phyloP scores from a whole-genome alignment of 2,797 vertebrate genomes.

The Xyrichtys novacula region DNA sequence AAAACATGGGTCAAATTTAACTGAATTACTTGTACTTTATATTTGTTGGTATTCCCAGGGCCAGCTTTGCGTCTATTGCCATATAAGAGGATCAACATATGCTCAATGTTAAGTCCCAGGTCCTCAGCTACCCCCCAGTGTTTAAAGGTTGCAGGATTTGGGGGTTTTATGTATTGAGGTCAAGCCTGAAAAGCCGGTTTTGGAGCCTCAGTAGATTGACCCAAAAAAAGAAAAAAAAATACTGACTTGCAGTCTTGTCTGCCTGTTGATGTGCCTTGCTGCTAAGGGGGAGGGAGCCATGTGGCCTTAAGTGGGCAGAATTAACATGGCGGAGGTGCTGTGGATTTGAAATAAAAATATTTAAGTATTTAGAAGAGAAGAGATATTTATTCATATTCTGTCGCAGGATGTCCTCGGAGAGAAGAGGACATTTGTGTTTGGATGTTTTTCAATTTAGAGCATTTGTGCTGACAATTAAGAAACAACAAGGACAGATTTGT shows the following conservation, averaged over 20 bases:
- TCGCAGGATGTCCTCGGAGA: background rate
- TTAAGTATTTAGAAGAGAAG: slow-evolving; percentile 11
- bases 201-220: slow-evolving; percentile 53
- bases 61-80: slow-evolving; percentile 39
- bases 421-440: slow-evolving; percentile 11
- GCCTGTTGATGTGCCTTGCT: slow-evolving; percentile 35
- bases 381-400: slow-evolving; percentile 11
- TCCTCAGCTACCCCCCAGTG: slow-evolving; percentile 54
- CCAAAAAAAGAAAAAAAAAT: slow-evolving; percentile 50
- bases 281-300: slow-evolving; percentile 19
- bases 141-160: slow-evolving; percentile 72
- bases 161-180: slow-evolving; percentile 71
- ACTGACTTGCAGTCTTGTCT: slow-evolving; percentile 40
- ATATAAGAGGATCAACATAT: slow-evolving; percentile 72
- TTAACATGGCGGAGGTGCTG: slow-evolving; percentile 14
- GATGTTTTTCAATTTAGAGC: slow-evolving; percentile 1
- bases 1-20: slow-evolving; percentile 43
- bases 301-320: slow-evolving; percentile 4
- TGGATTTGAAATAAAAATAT: slow-evolving; percentile 30
- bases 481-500: slow-evolving; percentile 7
- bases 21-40: slow-evolving; percentile 49
- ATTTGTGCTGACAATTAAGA: slow-evolving; percentile 16
- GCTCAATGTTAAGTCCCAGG: slow-evolving; percentile 55
- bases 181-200: slow-evolving; percentile 71
- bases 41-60: slow-evolving; percentile 54